These are phyloP conservation scores for Lasioglossum zephyrum DNA, from an alignment of 2,888 invertebrate species.

Conservation along the genomic window DNA sequence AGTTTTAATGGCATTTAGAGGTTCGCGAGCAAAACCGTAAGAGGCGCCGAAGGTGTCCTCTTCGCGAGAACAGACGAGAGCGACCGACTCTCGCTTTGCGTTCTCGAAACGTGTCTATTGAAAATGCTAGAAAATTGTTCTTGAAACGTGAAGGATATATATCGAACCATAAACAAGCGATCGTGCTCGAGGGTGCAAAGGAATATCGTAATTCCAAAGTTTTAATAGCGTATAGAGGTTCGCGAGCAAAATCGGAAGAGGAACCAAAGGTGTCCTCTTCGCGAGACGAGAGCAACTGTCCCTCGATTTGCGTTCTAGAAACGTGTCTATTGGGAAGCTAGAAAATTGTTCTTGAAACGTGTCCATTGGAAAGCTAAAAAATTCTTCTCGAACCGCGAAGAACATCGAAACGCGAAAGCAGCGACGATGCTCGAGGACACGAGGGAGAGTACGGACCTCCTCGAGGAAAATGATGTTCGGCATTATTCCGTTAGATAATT, in stretches of 20 bases:
- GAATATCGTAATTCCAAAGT: conserved; percentile 15
- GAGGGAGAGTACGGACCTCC: no score
- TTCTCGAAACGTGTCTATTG: background rate
- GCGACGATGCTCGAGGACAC: background rate
- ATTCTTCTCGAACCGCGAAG: background rate
- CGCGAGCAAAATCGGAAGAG: background rate
- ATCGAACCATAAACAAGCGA: background rate
- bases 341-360: background rate
- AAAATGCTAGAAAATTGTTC: background rate
- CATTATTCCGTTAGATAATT: background rate
- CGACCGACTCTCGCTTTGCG: no score
- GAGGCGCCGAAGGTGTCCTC: background rate
- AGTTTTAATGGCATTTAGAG: conserved; percentile 21
- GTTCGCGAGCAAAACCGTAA: background rate
- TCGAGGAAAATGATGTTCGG: background rate
- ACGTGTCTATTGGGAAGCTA: background rate
- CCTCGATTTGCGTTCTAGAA: background rate
- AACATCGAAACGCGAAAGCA: background rate
- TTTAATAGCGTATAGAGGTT: conserved; percentile 16
- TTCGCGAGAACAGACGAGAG: background rate
- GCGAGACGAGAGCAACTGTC: no score
- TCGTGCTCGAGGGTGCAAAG: background rate
- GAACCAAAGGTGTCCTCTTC: background rate
- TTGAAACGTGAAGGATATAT: background rate
- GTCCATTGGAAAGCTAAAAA: background rate